Evolutionary conservation across 2,113 vertebrate species (phyloP).

Genomic region (Mastomys natalensis): DNA sequence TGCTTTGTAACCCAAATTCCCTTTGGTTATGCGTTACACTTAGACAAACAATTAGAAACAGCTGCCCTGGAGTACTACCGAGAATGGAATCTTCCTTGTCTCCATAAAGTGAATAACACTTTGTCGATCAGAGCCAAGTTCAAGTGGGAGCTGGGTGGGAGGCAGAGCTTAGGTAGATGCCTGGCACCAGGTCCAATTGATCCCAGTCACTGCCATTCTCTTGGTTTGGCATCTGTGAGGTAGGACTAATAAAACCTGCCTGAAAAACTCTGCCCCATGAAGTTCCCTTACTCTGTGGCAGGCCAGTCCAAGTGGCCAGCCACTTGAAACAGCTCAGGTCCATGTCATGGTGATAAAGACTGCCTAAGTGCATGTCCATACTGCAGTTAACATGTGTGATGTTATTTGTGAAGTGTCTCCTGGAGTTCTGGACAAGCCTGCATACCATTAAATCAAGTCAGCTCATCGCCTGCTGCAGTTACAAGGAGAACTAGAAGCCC

Average conservation of each 20-base stretch:
- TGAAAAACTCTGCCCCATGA: not conserved
- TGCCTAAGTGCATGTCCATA: conserved; percentile 42
- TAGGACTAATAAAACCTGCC: not conserved
- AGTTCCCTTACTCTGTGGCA: not conserved
- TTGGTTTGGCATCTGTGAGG: conserved; percentile 23
- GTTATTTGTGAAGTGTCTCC: conserved; percentile 63
- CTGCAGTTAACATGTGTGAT: conserved; percentile 32
- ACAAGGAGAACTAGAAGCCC: conserved; percentile 25
- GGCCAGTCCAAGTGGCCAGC: conserved; percentile 30
- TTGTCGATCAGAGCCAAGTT: not conserved
- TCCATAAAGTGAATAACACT: not conserved
- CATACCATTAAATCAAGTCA: conserved; percentile 27
- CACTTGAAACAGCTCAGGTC: conserved; percentile 54
- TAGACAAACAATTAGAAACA: conserved; percentile 63
- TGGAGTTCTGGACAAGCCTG: conserved; percentile 49
- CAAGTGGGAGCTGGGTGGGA: not conserved
- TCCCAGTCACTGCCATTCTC: conserved; percentile 27
- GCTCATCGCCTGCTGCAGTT: conserved; percentile 7
- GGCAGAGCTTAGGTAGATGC: not conserved
- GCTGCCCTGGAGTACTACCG: conserved; percentile 37
- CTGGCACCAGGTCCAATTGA: not conserved
- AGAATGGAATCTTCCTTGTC: conserved; percentile 55
- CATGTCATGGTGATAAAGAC: conserved; percentile 12
- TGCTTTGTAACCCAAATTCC: conserved; percentile 18
- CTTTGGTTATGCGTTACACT: conserved; percentile 30